Evolutionary conservation across 2,888 invertebrate species (phyloP).

Genomic region (Acanthopleura granulata): DNA sequence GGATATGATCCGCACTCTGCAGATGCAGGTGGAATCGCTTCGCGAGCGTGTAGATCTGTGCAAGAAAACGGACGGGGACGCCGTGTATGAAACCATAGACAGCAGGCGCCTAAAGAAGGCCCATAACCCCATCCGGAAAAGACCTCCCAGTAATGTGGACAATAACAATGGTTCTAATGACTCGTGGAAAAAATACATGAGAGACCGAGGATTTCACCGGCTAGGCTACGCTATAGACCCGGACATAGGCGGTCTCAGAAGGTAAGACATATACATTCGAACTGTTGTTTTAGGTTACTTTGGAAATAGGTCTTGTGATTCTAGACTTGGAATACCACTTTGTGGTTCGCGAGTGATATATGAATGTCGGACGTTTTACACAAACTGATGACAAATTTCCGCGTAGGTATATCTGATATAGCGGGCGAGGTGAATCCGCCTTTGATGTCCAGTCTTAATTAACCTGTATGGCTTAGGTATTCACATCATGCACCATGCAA

Average conservation of each 20-base stretch:
- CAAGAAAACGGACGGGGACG: constrained; percentile 10
- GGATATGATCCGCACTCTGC: constrained; percentile 5
- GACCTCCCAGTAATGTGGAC: background rate
- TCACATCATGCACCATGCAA: too few relatives aligned
- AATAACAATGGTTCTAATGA: constrained; percentile 14
- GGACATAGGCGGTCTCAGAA: constrained; percentile 10
- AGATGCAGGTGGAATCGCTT: constrained; percentile 16
- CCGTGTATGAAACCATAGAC: constrained; percentile 19
- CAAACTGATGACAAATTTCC: too few relatives aligned
- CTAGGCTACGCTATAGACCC: constrained; percentile 7
- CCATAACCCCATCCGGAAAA: background rate
- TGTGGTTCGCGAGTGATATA: too few relatives aligned
- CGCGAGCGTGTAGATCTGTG: constrained; percentile 10
- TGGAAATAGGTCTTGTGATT: too few relatives aligned
- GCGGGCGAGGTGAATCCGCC: too few relatives aligned
- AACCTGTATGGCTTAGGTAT: too few relatives aligned
- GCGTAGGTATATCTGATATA: too few relatives aligned
- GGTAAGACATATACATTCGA: background rate
- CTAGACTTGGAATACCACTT: too few relatives aligned
- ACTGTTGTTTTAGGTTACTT: too few relatives aligned
- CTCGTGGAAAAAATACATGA: constrained; percentile 16
- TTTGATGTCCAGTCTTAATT: too few relatives aligned
- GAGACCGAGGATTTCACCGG: constrained; percentile 17
- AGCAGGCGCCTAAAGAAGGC: constrained; percentile 15
- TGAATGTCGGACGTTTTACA: too few relatives aligned